Percentiles rank a stretch among this genome's conserved stretches.
These are phyloP conservation scores for Halcyon badia DNA, from an alignment of 2,797 vertebrate species.

Conservation along the genomic window DNA sequence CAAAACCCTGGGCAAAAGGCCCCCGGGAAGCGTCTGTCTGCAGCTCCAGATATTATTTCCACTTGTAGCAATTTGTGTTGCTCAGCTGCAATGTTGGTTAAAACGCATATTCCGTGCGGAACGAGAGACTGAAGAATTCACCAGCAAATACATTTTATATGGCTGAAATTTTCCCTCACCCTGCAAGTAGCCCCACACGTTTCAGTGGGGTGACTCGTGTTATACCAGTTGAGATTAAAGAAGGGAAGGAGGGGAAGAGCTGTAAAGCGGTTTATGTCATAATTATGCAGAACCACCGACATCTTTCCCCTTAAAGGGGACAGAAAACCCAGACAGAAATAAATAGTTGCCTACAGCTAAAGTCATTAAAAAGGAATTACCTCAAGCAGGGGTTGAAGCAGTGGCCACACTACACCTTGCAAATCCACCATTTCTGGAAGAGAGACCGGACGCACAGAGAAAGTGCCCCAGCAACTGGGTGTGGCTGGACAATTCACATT, in stretches of 20 bases:
- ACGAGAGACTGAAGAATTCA: background rate
- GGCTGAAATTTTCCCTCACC: background rate
- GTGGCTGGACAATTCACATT: slow-evolving; percentile 65
- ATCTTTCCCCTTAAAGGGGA: background rate
- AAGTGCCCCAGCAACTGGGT: slow-evolving; percentile 67
- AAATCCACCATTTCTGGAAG: background rate
- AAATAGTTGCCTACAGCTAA: background rate
- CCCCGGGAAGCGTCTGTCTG: background rate
- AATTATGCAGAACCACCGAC: background rate
- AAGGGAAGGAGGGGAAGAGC: background rate
- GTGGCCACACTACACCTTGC: fast-evolving
- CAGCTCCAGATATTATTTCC: background rate
- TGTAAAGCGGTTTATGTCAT: background rate
- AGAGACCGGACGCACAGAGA: background rate
- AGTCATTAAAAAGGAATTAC: background rate
- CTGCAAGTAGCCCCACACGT: background rate
- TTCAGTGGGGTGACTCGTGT: background rate
- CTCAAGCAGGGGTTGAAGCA: background rate
- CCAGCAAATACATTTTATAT: background rate
- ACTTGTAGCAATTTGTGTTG: background rate
- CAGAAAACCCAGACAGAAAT: background rate
- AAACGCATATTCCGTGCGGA: slow-evolving; percentile 2
- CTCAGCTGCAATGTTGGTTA: background rate
- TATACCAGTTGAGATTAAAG: background rate
- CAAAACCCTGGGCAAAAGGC: background rate